Evolutionary conservation across 2,888 invertebrate genomes (phyloP), one percentile per base, ranked within the genome.

Genomic region (Linnaemya tessellans): DNA sequence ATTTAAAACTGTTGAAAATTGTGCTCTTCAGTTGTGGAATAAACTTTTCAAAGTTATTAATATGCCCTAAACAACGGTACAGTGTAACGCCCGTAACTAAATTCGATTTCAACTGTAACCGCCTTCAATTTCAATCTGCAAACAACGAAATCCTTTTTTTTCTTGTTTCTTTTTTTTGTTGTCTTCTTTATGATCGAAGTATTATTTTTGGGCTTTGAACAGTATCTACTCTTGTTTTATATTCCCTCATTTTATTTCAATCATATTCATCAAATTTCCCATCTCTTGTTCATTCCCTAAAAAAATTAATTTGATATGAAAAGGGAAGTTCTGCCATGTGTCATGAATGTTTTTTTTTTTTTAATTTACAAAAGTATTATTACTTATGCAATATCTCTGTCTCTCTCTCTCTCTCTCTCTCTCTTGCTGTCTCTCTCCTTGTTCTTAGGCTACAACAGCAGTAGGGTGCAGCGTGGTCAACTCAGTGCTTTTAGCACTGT

Each of bases 31-130:
- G 46, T 30, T 38, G 18, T 25, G 51, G 11, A 77, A 77, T 70
- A 49, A 43, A 68, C 60, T 67, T 84, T 81, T 84, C 78, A 81
- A 84, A 81, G 78, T 77, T 67, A 85, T 85, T 85, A 85, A 82
- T 85, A 85, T 85, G 85, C 82, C 82, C 41, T 67, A 82, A 82
- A 80, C 82, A 81, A 83, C 83, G 78, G 77, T 82, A 75, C 68
- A 81, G 73, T 84, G 82, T 80, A 81, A 81, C 84, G 87, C 88
- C 86, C 87, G 88, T 86, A 88, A 88, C 88, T 88, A 89, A 89
- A 89, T 89, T 89, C 87, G 88, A 87, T 89, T 89, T 89, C 89
- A 89, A 89, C 89, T 88, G 89, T 87, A 89, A 88, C 89, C 89
- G 88, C 89, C 89, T 88, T 87, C 88, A 85, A 87, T 71, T 82